Conservation (phyloP, 2,797 vertebrate species). For the Sebastes itinus region DNA sequence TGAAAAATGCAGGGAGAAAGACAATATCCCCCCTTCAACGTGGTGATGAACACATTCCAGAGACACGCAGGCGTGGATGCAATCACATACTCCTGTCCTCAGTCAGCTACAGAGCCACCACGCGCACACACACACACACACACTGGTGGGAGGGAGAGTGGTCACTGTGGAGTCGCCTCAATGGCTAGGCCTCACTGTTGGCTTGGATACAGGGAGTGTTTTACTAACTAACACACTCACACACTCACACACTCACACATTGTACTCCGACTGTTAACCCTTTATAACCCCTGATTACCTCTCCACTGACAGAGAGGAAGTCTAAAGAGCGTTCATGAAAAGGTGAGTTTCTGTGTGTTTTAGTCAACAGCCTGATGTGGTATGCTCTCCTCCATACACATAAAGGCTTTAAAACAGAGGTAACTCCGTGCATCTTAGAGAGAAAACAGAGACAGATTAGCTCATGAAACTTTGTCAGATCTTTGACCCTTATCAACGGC, state of each 20-base stretch:
- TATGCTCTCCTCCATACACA: background rate
- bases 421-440: background rate
- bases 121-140: background rate
- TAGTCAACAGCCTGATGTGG: background rate
- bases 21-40: background rate
- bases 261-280: constrained; percentile 37
- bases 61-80: constrained; percentile 29
- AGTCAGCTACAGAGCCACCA: background rate
- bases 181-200: constrained; percentile 42
- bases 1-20: background rate
- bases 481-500: background rate
- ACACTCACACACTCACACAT: background rate
- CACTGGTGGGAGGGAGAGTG: constrained; percentile 14
- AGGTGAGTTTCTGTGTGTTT: constrained; percentile 1
- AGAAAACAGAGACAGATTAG: background rate
- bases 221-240: background rate
- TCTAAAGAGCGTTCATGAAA: constrained; percentile 5
- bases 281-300: background rate
- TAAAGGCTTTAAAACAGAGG: background rate
- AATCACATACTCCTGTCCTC: constrained; percentile 21
- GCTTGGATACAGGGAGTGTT: constrained; percentile 30
- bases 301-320: background rate
- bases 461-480: background rate
- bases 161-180: constrained; percentile 49
- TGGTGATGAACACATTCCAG: constrained; percentile 56